phyloP scores from a whole-genome alignment of 37 sponge, comb jelly and placozoan genomes.

The Axinella damicornis region DNA sequence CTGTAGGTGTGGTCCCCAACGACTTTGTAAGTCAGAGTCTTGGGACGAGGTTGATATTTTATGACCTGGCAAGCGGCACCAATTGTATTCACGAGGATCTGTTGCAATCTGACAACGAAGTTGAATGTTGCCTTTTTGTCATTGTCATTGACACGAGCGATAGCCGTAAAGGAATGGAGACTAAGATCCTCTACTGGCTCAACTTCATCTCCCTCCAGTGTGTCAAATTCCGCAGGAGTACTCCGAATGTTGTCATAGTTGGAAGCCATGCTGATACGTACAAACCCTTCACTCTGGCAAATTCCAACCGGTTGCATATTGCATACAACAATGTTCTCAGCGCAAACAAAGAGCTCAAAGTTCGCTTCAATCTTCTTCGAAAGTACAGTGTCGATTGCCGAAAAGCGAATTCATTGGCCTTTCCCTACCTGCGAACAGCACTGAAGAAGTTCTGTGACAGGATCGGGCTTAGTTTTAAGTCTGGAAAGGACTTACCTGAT shows the following conservation, averaged over 20 bases:
- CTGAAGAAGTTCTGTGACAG: neutral
- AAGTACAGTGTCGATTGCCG: neutral
- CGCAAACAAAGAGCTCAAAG: too few species aligned
- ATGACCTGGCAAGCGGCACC: conserved; percentile 7
- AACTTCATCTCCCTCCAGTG: conserved; percentile 14
- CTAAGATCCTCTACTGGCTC: conserved; percentile 17
- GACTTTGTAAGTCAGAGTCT: neutral
- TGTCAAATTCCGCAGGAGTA: neutral
- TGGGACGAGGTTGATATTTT: conserved; percentile 13
- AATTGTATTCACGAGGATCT: conserved; percentile 7
- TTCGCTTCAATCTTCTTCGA: too few species aligned
- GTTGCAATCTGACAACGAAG: neutral
- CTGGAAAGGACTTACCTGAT: neutral
- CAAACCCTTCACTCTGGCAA: too few species aligned
- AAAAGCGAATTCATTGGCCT: neutral
- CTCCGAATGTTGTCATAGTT: conserved; percentile 29
- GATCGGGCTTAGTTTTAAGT: too few species aligned
- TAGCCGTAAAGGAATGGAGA: neutral
- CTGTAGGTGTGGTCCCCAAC: conserved; percentile 17
- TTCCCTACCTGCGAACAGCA: neutral
- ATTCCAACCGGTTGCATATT: too few species aligned
- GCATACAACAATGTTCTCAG: too few species aligned
- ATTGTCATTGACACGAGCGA: neutral
- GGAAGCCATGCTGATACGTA: conserved; percentile 12
- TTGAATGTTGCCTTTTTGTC: conserved; percentile 12